Evolutionary conservation across 2,888 invertebrate species (phyloP), one percentile per base, ranked within the genome.

Genomic region (Acronicta psi): DNA sequence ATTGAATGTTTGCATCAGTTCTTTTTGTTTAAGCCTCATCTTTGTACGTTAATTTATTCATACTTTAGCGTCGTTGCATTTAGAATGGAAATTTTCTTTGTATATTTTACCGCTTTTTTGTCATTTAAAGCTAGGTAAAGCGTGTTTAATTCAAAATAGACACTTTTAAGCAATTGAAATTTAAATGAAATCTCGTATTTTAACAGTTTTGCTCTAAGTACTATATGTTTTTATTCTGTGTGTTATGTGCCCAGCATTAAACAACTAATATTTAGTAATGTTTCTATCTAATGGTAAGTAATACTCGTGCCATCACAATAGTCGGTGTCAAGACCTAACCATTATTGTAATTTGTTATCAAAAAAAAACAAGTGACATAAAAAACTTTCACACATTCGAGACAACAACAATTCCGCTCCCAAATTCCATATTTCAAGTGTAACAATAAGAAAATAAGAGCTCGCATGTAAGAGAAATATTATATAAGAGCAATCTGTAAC

Each of bases 401-500:
- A 53, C 51, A 68, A 67, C 41, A 68, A 57, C 41, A 50, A 50
- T 50, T 41, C 46, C 69, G 49, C 56, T 34, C 57, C 54, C 58
- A 47, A 51, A 62, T 41, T 59, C 70, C 66, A 70, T 73, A 67
- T 67, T 61, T 73, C 73, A 72, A 50, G 20, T 37, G 38, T 49
- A 53, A 74, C 74, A 73, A 70, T 64, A 62, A 45, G 42, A 49
- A 40, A 73, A 70, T 67, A 63, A 67, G 56, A 63, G 58, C 57
- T 43, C 42, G 53, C 60, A 64, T 70, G 71, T 61, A 62, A 45
- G 73, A 77, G 77, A 81, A 65, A 80, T 77, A 83, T 80, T 77
- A 83, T 80, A 73, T 63, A 63, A 60, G 51, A 62, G 69, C 79
- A 78, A 83, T 81, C 77, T 81, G 83, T 84, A 82, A 81, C 81